phyloP scores from a whole-genome alignment of 2,797 vertebrate genomes.

The Acanthornis magna region DNA sequence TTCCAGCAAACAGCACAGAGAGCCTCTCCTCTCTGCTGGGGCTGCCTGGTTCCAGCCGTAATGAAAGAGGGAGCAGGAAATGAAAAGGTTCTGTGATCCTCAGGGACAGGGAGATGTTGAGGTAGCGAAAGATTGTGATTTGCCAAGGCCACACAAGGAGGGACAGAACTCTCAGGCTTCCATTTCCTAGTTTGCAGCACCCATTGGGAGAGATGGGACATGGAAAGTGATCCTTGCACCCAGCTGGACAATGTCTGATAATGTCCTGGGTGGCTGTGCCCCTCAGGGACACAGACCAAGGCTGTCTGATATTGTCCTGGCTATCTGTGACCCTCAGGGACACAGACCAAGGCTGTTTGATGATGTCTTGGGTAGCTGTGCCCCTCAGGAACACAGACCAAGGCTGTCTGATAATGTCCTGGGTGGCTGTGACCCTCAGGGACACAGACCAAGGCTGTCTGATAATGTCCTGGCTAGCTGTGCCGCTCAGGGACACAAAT shows the following conservation, averaged over 20 bases:
- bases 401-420: too few relatives aligned
- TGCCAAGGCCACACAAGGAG: background rate
- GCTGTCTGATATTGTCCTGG: too few relatives aligned
- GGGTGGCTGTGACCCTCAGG: background rate
- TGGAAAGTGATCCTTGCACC: background rate
- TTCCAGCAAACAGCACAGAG: background rate
- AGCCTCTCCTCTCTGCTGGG: background rate
- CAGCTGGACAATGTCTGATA: too few relatives aligned
- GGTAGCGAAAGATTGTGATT: accelerated
- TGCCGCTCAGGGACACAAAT: too few relatives aligned
- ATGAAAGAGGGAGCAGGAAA: background rate
- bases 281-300: too few relatives aligned
- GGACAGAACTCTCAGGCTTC: background rate
- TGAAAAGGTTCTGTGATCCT: background rate
- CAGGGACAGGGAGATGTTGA: background rate
- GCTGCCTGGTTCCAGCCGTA: background rate
- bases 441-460: background rate
- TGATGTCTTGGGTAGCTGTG: too few relatives aligned
- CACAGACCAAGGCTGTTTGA: background rate
- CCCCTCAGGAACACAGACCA: too few relatives aligned
- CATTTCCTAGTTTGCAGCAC: background rate
- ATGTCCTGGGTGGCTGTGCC: too few relatives aligned
- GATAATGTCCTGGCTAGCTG: too few relatives aligned
- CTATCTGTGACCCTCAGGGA: background rate
- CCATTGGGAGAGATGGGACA: background rate